Evolutionary conservation across 2,113 vertebrate genomes (phyloP).

Genomic region (Marmota monax): DNA sequence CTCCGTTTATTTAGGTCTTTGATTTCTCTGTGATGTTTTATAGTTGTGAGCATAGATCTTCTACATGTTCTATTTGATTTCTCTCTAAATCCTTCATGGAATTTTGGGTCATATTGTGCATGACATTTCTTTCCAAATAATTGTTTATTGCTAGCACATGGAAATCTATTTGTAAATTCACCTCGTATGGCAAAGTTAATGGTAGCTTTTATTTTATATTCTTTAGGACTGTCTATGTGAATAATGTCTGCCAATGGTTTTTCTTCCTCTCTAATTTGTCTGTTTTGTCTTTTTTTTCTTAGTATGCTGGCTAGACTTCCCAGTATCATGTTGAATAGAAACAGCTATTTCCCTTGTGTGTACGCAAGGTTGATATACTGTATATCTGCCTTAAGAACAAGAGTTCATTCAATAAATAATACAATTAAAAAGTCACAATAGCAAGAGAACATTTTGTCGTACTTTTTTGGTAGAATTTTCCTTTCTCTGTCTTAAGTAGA

Average conservation of each 20-base stretch:
- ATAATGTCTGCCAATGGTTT: not conserved
- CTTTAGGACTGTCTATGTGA: not conserved
- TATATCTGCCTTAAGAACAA: not conserved
- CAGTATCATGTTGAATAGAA: not conserved
- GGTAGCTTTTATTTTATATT: conserved; percentile 6
- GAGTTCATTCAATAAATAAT: not conserved
- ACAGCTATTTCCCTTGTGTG: not conserved
- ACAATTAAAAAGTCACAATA: not conserved
- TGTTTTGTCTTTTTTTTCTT: not conserved
- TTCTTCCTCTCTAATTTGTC: not conserved
- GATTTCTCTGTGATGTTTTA: not conserved
- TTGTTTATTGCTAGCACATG: not conserved
- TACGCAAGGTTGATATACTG: not conserved
- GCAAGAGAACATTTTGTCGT: not conserved
- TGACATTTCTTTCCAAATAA: conserved; percentile 35
- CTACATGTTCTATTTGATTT: not conserved
- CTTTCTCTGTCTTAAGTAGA: not conserved
- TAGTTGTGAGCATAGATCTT: conserved; percentile 1
- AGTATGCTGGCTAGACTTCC: not conserved
- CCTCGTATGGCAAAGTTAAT: not conserved
- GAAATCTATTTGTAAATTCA: not conserved
- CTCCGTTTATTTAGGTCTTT: not conserved
- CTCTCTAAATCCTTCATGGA: not conserved
- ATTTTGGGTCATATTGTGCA: not conserved
- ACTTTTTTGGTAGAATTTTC: not conserved